Percentiles rank a stretch among this genome's conserved stretches.
These are phyloP conservation scores for Rhamphomyia laevipes DNA, from an alignment of 2,888 invertebrate species.

Conservation along the genomic window DNA sequence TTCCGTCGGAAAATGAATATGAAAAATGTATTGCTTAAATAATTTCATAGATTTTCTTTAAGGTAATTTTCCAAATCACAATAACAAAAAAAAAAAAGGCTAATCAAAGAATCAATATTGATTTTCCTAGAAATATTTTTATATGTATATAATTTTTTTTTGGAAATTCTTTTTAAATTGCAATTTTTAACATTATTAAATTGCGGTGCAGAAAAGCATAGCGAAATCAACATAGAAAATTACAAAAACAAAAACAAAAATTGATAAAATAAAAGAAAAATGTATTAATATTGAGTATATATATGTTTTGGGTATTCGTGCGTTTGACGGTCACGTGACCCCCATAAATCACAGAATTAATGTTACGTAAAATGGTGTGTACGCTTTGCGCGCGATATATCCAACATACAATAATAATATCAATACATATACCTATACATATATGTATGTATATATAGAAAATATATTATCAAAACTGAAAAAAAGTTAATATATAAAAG, in stretches of 20 bases:
- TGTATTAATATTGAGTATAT: not conserved
- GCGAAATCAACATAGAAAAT: not conserved
- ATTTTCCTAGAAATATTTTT: too few relatives aligned
- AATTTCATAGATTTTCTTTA: too few relatives aligned
- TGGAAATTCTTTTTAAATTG: too few relatives aligned
- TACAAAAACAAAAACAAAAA: too few relatives aligned
- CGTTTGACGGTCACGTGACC: constrained; percentile 40
- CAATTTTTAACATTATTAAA: too few relatives aligned
- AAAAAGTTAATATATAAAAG: constrained; percentile 16
- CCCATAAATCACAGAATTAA: constrained; percentile 41
- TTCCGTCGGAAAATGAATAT: too few relatives aligned
- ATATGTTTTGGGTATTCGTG: constrained; percentile 25
- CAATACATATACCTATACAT: constrained; percentile 13
- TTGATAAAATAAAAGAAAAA: not conserved
- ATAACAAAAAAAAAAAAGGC: too few relatives aligned
- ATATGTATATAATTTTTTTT: too few relatives aligned
- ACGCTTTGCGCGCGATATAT: constrained; percentile 14
- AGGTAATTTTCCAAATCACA: too few relatives aligned
- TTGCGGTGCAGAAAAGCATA: too few relatives aligned
- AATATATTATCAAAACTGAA: constrained; percentile 1
- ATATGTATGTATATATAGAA: constrained; percentile 3
- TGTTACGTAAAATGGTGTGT: constrained; percentile 40
- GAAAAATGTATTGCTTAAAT: too few relatives aligned
- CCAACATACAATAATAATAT: constrained; percentile 7
- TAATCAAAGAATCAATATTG: too few relatives aligned